These are phyloP conservation scores for Centropus unirufus DNA, from an alignment of 2,113 vertebrate genomes.

Conservation along the genomic window DNA sequence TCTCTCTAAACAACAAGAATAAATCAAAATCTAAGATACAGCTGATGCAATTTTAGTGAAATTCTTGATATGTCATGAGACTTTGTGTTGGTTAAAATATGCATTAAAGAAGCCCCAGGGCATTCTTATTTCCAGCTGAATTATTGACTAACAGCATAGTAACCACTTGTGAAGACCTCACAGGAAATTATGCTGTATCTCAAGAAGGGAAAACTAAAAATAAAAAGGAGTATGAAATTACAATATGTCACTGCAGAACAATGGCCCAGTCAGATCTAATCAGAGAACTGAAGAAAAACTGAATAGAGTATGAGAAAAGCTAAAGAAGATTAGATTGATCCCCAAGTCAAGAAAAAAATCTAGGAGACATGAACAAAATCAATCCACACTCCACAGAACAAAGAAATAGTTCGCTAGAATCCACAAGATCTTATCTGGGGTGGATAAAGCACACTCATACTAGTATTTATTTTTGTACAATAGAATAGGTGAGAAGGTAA, in stretches of 20 bases:
- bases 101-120: neutral
- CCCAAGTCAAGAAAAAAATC: conserved; percentile 17
- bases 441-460: neutral
- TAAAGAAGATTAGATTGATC: conserved; percentile 28
- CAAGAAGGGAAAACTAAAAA: neutral
- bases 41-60: conserved; percentile 1
- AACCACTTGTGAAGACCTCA: conserved; percentile 29
- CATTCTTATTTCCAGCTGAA: conserved; percentile 40
- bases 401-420: neutral
- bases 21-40: neutral
- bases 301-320: neutral
- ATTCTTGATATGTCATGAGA: neutral
- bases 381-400: neutral
- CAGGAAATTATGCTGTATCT: neutral
- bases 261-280: neutral
- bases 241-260: neutral
- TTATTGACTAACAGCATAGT: conserved; percentile 24
- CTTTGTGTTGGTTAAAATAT: neutral
- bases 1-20: neutral
- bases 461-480: neutral
- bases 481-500: neutral
- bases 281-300: neutral
- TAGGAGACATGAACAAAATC: conserved; percentile 34
- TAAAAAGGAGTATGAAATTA: neutral
- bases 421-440: neutral